Percentiles rank a stretch among this genome's conserved stretches.
Evolutionary conservation across 1,140 invertebrate species (phyloP).

Genomic region (Drosophila murphyi): DNA sequence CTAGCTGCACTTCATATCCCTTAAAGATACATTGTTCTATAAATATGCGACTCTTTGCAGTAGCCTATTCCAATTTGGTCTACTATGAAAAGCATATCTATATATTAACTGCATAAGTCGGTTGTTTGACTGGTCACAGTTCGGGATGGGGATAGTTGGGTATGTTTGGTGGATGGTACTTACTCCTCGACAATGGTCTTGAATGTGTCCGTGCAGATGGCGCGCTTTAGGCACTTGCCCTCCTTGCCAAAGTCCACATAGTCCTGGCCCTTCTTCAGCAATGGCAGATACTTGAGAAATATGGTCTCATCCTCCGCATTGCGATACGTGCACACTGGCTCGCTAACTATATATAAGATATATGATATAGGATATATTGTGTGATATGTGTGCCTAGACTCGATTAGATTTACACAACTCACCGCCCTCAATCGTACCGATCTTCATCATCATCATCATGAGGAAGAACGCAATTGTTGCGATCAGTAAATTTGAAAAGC

Average conservation of each 20-base stretch:
- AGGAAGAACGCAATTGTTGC: slow-evolving; percentile 20
- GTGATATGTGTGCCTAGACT: no score
- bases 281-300: slow-evolving; percentile 74
- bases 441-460: slow-evolving; percentile 12
- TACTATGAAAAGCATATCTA: no score
- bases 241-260: slow-evolving; percentile 79
- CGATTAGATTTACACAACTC: not conserved
- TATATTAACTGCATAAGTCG: no score
- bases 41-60: no score
- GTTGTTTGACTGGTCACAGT: no score
- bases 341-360: slow-evolving; percentile 37
- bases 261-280: slow-evolving; percentile 67
- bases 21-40: no score
- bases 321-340: slow-evolving; percentile 72
- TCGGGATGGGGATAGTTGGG: no score
- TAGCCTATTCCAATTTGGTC: no score
- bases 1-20: no score
- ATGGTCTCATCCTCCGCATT: slow-evolving; percentile 73
- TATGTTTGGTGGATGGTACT: slow-evolving; percentile 25
- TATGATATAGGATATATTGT: no score
- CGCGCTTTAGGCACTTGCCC: slow-evolving; percentile 74
- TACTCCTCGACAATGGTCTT: slow-evolving; percentile 73
- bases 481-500: slow-evolving; percentile 14
- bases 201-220: slow-evolving; percentile 73
- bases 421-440: slow-evolving; percentile 38